phyloP scores from a whole-genome alignment of 2,113 vertebrate species.

The Clarias gariepinus region DNA sequence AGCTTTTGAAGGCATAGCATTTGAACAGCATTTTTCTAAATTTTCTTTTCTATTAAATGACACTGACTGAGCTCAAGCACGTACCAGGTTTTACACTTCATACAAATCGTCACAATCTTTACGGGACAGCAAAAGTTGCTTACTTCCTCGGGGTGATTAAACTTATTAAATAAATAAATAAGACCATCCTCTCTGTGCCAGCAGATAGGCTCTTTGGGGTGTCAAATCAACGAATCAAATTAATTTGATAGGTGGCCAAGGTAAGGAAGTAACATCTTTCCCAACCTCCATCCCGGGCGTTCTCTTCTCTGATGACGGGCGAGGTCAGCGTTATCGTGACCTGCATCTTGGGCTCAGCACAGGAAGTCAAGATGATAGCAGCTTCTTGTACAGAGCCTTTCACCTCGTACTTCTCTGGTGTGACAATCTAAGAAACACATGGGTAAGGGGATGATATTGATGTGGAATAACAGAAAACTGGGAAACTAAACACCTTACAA shows the following conservation, averaged over 20 bases:
- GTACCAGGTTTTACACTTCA: slow-evolving; percentile 42
- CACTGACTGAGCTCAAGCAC: slow-evolving; percentile 45
- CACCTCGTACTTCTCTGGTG: slow-evolving; percentile 96
- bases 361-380: slow-evolving; percentile 89
- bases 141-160: not conserved
- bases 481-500: not conserved
- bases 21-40: not conserved
- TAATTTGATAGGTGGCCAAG: slow-evolving; percentile 60
- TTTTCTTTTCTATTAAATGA: slow-evolving; percentile 12
- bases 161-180: not conserved
- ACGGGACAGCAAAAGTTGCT: not conserved
- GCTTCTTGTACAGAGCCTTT: slow-evolving; percentile 88
- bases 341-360: slow-evolving; percentile 95
- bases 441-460: not conserved
- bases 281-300: slow-evolving; percentile 94
- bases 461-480: not conserved
- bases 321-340: slow-evolving; percentile 97
- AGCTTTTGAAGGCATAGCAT: slow-evolving; percentile 51
- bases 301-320: slow-evolving; percentile 93
- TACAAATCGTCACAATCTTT: not conserved
- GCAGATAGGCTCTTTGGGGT: slow-evolving; percentile 73
- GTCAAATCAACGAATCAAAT: slow-evolving; percentile 63
- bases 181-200: slow-evolving; percentile 64
- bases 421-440: slow-evolving; percentile 80
- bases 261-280: slow-evolving; percentile 59